A percentile compares a stretch with the other conserved stretches of the same genome.
phyloP scores from a whole-genome alignment of 2,888 invertebrate genomes.

The Operophtera brumata region DNA sequence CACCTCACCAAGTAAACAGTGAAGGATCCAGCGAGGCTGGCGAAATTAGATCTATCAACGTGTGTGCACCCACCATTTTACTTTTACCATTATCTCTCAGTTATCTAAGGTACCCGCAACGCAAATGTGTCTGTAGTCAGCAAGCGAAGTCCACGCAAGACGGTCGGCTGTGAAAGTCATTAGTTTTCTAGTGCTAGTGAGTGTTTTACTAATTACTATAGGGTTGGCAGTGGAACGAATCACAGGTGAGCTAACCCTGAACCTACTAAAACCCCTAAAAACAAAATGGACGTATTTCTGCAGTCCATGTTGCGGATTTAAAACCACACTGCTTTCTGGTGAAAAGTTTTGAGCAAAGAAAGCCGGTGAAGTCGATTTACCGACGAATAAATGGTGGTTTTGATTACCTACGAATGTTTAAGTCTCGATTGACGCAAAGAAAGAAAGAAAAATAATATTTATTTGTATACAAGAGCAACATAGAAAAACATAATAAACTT shows the following conservation, averaged over 20 bases:
- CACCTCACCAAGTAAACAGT: slow-evolving; percentile 2
- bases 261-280: background rate
- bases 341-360: too few relatives aligned
- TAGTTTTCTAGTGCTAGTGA: slow-evolving; percentile 41
- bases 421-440: too few relatives aligned
- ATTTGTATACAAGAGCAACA: too few relatives aligned
- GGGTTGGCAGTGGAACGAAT: slow-evolving; percentile 31
- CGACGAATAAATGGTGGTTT: too few relatives aligned
- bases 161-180: slow-evolving; percentile 47
- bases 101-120: slow-evolving; percentile 61
- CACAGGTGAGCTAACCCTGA: slow-evolving; percentile 24
- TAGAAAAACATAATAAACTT: too few relatives aligned
- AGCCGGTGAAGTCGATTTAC: too few relatives aligned
- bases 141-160: slow-evolving; percentile 52
- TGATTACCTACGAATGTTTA: too few relatives aligned
- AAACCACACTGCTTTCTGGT: too few relatives aligned
- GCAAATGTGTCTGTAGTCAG: slow-evolving; percentile 57
- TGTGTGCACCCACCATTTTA: slow-evolving; percentile 45
- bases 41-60: slow-evolving; percentile 37
- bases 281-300: background rate
- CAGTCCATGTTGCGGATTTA: background rate
- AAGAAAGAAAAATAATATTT: too few relatives aligned
- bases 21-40: background rate
- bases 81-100: slow-evolving; percentile 72
- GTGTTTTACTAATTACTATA: slow-evolving; percentile 41